These are phyloP conservation scores for Pilophorus perplexus DNA, from an alignment of 2,888 invertebrate species.

Conservation along the genomic window DNA sequence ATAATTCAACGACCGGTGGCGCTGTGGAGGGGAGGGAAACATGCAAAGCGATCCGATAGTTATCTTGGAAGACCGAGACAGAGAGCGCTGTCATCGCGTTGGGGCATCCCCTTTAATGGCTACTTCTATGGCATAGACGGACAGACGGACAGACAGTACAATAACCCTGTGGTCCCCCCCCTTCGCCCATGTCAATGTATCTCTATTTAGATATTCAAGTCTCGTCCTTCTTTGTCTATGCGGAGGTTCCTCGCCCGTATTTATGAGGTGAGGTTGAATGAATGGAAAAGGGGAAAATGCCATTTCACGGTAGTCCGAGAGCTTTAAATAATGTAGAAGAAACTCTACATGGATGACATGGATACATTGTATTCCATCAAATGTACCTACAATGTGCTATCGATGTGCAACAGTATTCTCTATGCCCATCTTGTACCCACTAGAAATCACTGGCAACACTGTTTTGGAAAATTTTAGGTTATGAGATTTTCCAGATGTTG, in stretches of 20 bases:
- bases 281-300: conserved; percentile 33
- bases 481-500: too few species aligned
- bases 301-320: neutral
- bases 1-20: conserved; percentile 27
- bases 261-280: conserved; percentile 37
- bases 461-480: too few species aligned
- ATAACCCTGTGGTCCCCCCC: conserved; percentile 4
- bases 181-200: conserved; percentile 24
- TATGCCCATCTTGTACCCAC: too few species aligned
- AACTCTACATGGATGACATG: too few species aligned
- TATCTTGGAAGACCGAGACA: conserved; percentile 12
- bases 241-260: conserved; percentile 11
- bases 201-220: conserved; percentile 37
- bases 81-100: conserved; percentile 13
- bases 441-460: too few species aligned
- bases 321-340: conserved; percentile 32
- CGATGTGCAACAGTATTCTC: too few species aligned
- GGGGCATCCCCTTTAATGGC: conserved; percentile 12
- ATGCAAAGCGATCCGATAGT: conserved; percentile 36
- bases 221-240: conserved; percentile 36
- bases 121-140: too few species aligned
- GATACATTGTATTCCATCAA: too few species aligned
- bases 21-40: conserved; percentile 8
- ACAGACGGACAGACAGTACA: conserved; percentile 36
- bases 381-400: too few species aligned